Conservation (phyloP, 2,113 vertebrate species). For the Protobothrops mucrosquamatus region DNA sequence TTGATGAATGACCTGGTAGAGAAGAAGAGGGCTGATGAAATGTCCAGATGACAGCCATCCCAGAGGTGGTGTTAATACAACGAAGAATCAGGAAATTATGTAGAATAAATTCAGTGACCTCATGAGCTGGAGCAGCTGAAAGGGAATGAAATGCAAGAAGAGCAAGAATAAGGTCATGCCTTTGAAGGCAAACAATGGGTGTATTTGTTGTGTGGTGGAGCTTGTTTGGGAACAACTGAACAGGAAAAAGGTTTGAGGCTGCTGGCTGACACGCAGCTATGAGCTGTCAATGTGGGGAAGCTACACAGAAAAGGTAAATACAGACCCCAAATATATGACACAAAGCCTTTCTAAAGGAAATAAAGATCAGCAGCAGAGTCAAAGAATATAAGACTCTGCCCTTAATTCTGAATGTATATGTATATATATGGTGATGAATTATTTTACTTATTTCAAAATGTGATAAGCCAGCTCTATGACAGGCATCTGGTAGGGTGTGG, state of each 20-base stretch:
- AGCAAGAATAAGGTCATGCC: slow-evolving; percentile 19
- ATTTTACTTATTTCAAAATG: neutral
- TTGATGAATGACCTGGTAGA: neutral
- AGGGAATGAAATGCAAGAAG: slow-evolving; percentile 10
- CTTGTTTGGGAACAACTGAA: slow-evolving; percentile 2
- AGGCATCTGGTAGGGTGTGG: too few relatives aligned
- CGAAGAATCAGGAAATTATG: slow-evolving; percentile 27
- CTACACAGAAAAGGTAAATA: neutral
- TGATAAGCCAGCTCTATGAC: neutral
- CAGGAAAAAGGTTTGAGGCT: neutral
- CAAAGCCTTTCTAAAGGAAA: neutral
- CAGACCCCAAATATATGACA: neutral
- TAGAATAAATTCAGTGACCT: neutral
- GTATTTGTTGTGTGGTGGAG: slow-evolving; percentile 4
- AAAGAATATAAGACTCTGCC: neutral
- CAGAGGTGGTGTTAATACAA: neutral
- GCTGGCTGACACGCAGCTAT: neutral
- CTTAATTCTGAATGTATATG: neutral
- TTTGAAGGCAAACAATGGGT: slow-evolving; percentile 3
- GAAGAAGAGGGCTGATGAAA: neutral
- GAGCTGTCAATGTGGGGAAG: neutral
- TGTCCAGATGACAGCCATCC: neutral
- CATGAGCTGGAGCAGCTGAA: slow-evolving; percentile 18
- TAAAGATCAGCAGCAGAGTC: neutral
- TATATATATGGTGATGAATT: neutral